Evolutionary conservation across 2,888 invertebrate species (phyloP).

Genomic region (Ferdinandea cuprea): DNA sequence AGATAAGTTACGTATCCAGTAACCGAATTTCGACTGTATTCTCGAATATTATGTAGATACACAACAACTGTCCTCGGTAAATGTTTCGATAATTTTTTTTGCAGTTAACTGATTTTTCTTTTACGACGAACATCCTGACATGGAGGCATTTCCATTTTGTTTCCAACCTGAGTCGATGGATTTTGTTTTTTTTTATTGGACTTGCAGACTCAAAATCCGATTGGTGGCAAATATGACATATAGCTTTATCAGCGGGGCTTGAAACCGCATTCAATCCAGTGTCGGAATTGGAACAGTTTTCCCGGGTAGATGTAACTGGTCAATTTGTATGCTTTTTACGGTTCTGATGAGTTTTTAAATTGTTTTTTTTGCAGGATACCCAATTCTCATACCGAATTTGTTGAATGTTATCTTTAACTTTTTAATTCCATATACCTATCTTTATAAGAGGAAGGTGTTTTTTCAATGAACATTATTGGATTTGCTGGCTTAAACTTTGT

Average conservation of each 20-base stretch:
- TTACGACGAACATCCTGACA: not conserved
- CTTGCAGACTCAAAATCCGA: not conserved
- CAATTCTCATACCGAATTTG: no score
- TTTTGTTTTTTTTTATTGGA: not conserved
- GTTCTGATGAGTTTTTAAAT: constrained; percentile 19
- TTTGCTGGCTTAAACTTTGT: no score
- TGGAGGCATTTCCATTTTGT: not conserved
- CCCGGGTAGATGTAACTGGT: not conserved
- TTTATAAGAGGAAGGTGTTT: no score
- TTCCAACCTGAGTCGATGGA: not conserved
- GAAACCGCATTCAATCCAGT: not conserved
- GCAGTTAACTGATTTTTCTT: not conserved
- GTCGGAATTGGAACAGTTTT: no score
- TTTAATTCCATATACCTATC: no score
- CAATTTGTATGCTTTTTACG: constrained; percentile 40
- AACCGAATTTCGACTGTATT: constrained; percentile 12
- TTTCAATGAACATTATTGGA: no score
- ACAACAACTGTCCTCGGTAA: not conserved
- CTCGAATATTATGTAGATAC: not conserved
- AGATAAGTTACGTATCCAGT: constrained; percentile 1
- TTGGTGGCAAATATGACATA: not conserved
- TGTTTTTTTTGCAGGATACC: constrained; percentile 4
- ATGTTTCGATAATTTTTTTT: not conserved
- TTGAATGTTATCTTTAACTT: no score
- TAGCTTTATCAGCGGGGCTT: not conserved